Conservation (phyloP, 2,113 vertebrate genomes). For the Trematocara nigrifrons region DNA sequence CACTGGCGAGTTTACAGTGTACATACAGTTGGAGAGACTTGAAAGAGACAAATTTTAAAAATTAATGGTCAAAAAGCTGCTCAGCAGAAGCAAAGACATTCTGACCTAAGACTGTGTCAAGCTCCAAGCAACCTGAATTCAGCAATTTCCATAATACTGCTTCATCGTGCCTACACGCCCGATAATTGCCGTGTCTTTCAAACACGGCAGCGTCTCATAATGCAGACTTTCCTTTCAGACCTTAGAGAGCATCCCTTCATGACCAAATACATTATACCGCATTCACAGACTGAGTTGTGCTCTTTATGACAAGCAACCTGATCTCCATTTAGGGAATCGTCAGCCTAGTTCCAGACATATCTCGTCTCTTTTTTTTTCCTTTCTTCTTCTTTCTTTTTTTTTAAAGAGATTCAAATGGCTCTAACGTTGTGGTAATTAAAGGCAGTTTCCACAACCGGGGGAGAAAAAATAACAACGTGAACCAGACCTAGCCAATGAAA, state of each 20-base stretch:
- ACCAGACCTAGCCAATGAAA: neutral
- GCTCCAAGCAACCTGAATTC: neutral
- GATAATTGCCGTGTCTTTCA: neutral
- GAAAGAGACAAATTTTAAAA: neutral
- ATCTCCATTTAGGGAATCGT: neutral
- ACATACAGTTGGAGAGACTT: neutral
- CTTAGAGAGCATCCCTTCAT: neutral
- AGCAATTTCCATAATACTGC: neutral
- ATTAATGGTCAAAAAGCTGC: neutral
- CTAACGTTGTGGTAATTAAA: neutral
- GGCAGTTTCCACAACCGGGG: neutral
- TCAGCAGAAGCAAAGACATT: neutral
- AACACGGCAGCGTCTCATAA: neutral
- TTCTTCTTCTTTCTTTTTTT: neutral
- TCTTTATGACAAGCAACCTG: neutral
- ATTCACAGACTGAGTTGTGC: neutral
- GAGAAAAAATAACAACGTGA: accelerated
- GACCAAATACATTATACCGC: neutral
- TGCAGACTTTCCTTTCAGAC: neutral
- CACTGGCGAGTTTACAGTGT: neutral
- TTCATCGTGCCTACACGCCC: neutral
- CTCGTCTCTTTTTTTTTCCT: neutral
- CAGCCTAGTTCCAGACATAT: neutral
- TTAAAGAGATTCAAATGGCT: neutral
- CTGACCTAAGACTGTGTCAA: neutral